These are phyloP conservation scores for Drosophila buzzatii DNA, from an alignment of 2,888 invertebrate species.

Conservation along the genomic window DNA sequence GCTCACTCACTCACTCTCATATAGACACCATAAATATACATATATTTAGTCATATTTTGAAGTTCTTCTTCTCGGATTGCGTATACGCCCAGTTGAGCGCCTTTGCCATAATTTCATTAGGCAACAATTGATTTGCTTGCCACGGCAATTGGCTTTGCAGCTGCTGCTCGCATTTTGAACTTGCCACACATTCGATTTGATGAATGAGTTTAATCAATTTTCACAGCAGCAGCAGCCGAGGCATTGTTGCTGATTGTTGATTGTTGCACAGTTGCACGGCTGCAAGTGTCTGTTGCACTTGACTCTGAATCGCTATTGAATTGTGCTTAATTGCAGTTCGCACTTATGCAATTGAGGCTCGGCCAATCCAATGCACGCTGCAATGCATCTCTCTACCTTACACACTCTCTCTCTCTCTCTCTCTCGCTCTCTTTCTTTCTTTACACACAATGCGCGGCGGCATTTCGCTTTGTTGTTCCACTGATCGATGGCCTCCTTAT, in stretches of 20 bases:
- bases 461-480: conserved; percentile 59
- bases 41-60: not conserved
- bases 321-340: conserved; percentile 73
- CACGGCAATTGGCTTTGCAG: conserved; percentile 28
- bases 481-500: conserved; percentile 67
- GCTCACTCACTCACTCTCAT: not conserved
- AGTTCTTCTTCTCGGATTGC: conserved; percentile 10
- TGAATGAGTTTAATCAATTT: conserved; percentile 81
- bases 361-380: conserved; percentile 38
- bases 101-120: conserved; percentile 67
- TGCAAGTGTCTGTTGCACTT: conserved; percentile 52
- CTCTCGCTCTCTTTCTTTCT: not conserved
- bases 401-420: conserved; percentile 1
- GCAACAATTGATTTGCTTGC: conserved; percentile 64
- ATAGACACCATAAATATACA: not conserved
- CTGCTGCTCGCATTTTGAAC: conserved; percentile 42
- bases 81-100: conserved; percentile 38
- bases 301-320: conserved; percentile 64
- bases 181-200: conserved; percentile 64
- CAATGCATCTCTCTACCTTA: conserved; percentile 12
- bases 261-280: conserved; percentile 15
- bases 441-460: conserved; percentile 47
- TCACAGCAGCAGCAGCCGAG: conserved; percentile 26
- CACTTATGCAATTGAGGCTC: conserved; percentile 56
- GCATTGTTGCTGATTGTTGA: conserved; percentile 43